These are phyloP conservation scores for Echinops telfairi DNA, from an alignment of 2,113 vertebrate genomes.

Conservation along the genomic window DNA sequence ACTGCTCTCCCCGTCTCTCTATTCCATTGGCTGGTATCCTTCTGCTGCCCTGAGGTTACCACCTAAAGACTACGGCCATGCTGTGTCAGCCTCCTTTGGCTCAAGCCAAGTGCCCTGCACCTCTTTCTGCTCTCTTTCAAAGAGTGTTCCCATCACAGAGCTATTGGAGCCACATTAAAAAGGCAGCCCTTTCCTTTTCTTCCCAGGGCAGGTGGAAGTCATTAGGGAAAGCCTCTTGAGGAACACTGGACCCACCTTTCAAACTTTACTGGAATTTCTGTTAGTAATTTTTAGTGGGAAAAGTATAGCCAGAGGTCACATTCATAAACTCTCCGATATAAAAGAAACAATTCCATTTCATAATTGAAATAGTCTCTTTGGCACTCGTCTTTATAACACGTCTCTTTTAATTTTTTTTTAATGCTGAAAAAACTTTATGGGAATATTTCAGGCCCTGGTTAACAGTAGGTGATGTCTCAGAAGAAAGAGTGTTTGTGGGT, in stretches of 20 bases:
- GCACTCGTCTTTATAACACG: background rate
- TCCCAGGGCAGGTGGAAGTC: background rate
- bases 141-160: background rate
- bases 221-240: background rate
- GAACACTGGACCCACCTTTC: background rate
- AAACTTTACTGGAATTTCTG: background rate
- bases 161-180: background rate
- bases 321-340: background rate
- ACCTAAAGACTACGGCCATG: background rate
- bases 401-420: background rate
- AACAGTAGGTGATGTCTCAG: background rate
- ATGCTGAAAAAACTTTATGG: background rate
- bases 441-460: background rate
- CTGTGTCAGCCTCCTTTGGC: background rate
- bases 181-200: background rate
- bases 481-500: background rate
- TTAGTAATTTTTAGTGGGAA: background rate
- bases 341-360: background rate
- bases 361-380: background rate
- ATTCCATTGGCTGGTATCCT: background rate
- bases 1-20: background rate
- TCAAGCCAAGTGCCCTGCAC: background rate
- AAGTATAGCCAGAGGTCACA: background rate
- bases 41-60: background rate
- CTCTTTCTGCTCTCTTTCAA: background rate